phyloP scores from a whole-genome alignment of 2,113 vertebrate species.

The Vulpes vulpes region DNA sequence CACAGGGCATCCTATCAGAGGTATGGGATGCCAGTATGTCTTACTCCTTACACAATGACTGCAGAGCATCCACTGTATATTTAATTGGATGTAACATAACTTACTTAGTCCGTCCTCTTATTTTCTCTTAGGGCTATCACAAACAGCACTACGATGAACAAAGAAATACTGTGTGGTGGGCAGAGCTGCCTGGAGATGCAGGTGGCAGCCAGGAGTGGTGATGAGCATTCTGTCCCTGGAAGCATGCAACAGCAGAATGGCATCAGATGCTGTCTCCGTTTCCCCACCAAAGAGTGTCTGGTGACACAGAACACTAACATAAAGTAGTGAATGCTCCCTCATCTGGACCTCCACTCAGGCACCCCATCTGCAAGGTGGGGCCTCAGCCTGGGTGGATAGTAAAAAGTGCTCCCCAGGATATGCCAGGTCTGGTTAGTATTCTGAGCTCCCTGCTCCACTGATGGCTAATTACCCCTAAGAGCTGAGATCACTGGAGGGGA shows the following conservation, averaged over 20 bases:
- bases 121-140: background rate
- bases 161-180: background rate
- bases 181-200: background rate
- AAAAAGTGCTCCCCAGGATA: background rate
- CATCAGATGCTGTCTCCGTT: background rate
- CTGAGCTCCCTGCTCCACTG: conserved; percentile 71
- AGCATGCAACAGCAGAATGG: background rate
- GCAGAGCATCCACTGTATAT: background rate
- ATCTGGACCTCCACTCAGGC: background rate
- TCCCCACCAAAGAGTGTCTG: background rate
- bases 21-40: rapidly evolving
- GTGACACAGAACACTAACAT: background rate
- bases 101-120: background rate
- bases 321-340: background rate
- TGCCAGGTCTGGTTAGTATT: conserved; percentile 77
- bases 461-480: conserved; percentile 86
- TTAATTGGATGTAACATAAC: background rate
- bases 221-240: background rate
- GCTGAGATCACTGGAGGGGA: conserved; percentile 83
- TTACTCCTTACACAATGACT: background rate
- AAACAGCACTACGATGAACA: background rate
- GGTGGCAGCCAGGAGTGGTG: background rate
- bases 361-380: background rate
- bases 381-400: background rate
- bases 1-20: background rate